These are phyloP conservation scores for Alviniconcha marisindica DNA, from an alignment of 1,140 invertebrate species.

Conservation along the genomic window DNA sequence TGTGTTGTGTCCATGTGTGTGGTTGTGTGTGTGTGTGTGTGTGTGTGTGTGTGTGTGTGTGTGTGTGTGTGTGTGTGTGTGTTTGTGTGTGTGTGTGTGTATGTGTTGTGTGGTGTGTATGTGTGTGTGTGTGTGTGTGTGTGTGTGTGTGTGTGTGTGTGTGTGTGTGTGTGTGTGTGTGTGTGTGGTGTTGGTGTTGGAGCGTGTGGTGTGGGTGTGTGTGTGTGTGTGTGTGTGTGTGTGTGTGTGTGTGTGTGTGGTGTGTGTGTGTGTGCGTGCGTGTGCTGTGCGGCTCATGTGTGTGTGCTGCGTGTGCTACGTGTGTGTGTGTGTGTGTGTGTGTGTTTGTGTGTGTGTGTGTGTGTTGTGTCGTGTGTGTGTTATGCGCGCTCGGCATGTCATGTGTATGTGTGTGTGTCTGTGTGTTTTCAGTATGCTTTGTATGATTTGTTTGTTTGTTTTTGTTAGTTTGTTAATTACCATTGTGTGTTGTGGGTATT, in stretches of 20 bases:
- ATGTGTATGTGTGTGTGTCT: not conserved
- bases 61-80: too few relatives aligned
- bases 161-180: not conserved
- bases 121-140: not conserved
- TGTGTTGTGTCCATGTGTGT: too few relatives aligned
- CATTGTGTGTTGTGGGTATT: too few relatives aligned
- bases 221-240: not conserved
- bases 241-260: not conserved
- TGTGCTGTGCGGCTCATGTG: not conserved
- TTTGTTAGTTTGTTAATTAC: too few relatives aligned
- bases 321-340: constrained; percentile 20
- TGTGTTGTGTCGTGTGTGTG: not conserved
- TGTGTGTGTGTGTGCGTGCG: constrained; percentile 7
- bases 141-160: not conserved
- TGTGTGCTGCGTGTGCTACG: constrained; percentile 25
- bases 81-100: too few relatives aligned
- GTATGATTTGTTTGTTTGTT: too few relatives aligned
- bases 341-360: constrained; percentile 2
- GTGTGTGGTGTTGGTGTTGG: too few relatives aligned
- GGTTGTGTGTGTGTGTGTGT: too few relatives aligned
- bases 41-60: too few relatives aligned
- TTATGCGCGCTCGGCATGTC: too few relatives aligned
- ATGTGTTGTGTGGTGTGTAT: too few relatives aligned
- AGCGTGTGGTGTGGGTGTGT: not conserved
- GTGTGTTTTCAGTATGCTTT: too few relatives aligned